Base-by-base conservation (phyloP, 2,113 vertebrate species). In the Theristicus caerulescens region DNA sequence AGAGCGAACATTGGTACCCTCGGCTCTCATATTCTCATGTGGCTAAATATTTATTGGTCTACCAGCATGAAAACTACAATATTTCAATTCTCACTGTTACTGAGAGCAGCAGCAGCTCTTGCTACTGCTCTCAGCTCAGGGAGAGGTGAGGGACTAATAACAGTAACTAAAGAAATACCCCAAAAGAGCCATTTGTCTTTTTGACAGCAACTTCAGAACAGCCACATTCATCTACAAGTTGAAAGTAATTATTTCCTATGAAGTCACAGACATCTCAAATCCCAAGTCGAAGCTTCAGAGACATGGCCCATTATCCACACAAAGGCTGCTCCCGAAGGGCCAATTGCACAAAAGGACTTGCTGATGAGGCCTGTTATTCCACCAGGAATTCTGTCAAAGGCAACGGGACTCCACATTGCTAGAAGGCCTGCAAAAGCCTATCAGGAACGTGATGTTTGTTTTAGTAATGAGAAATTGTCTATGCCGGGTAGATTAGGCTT, bases 361-460 rank as follows among this genome's bases (percentile, higher is more conserved):
- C 64, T 85, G 76, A 73, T 61, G 49, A 78, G 59, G 72, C 40
- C 59, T 44, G 59, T 26, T 15, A 80, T 80, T 82, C 93, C 88
- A 77, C 16, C 69, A 69, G 91, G 88, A 94, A 87, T 87, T 77
- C 94, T 36, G 69, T 81, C 88, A 54, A 79, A 94, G 72, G 64
- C 85, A 92, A n/a, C 62, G 59, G 38, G 42, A 80, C 34, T 66
- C 51, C 66, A 51, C 57, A 11, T 0, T 13, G 29, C 67, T 26
- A 13, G 27, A 55, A 61, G 31, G 51, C 22, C 62, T 76, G 62
- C 2, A 31, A 88, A 85, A 58, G 58, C 64, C 58, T 12, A 17
- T 14, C 46, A 38, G 65, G 65, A 65, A 85, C 4, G 1, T 13
- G 32, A 27, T 59, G 66, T 87, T 94, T 73, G n/a, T 86, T 86